Conservation (phyloP, 2,797 vertebrate species). For the Neosilurus hyrtlii region DNA sequence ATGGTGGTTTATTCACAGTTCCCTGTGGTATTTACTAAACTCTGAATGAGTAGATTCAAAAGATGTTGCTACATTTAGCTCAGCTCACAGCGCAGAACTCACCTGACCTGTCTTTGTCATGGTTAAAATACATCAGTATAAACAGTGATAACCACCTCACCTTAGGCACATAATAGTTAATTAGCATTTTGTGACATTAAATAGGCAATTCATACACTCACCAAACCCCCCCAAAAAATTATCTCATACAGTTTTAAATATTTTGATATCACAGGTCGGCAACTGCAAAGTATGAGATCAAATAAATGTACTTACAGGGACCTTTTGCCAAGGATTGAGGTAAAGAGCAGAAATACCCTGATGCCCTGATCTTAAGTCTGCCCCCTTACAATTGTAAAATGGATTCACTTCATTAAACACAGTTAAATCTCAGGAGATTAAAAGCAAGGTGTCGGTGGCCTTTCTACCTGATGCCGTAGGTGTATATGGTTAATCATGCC, state of each 20-base stretch:
- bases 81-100: too few species aligned
- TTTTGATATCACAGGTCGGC: background rate
- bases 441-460: conserved; percentile 16
- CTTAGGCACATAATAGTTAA: background rate
- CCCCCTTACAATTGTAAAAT: conserved; percentile 1
- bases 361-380: background rate
- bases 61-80: too few species aligned
- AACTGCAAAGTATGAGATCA: background rate
- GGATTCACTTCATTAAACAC: background rate
- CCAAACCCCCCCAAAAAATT: background rate
- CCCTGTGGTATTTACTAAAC: too few species aligned
- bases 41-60: too few species aligned
- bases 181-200: background rate
- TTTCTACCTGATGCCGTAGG: conserved; percentile 20
- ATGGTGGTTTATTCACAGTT: too few species aligned
- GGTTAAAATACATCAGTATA: too few species aligned
- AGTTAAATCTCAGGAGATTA: conserved; percentile 30
- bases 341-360: background rate
- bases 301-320: background rate
- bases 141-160: too few species aligned
- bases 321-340: background rate
- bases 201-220: background rate
- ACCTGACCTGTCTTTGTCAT: too few species aligned
- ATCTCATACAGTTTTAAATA: background rate
- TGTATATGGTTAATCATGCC: conserved; percentile 38